A percentile compares a stretch with the other conserved stretches of the same genome.
Evolutionary conservation across 92 coral and sea anemone genomes (phyloP).

Genomic region (Diadumene lineata): DNA sequence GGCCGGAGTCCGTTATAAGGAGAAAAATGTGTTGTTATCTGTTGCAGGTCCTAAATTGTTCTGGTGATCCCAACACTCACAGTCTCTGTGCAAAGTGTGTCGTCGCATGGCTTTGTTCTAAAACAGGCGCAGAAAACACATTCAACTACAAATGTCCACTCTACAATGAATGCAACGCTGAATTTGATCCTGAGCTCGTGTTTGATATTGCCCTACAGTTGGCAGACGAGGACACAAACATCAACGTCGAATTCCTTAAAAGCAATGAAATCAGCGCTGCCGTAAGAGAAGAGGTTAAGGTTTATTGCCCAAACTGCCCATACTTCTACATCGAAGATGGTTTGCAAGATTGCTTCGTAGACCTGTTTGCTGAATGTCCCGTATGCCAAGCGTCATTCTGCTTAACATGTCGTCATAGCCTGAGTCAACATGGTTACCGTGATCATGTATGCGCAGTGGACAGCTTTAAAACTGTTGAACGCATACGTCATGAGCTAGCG

Average conservation of each 20-base stretch:
- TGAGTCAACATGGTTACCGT: conserved; percentile 41
- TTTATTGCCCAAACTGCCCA: conserved; percentile 50
- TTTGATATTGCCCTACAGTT: conserved; percentile 16
- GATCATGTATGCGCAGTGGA: conserved; percentile 46
- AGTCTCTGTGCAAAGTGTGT: conserved; percentile 22
- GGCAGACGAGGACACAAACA: neutral
- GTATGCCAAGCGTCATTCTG: conserved; percentile 33
- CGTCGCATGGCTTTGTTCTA: conserved; percentile 18
- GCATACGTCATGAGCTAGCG: conserved; percentile 11
- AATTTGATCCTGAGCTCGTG: conserved; percentile 20
- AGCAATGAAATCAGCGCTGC: conserved; percentile 26
- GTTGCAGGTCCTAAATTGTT: conserved; percentile 21
- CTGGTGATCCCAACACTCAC: neutral
- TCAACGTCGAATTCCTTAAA: neutral
- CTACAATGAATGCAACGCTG: conserved; percentile 18
- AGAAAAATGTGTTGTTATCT: neutral
- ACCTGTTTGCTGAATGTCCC: conserved; percentile 45
- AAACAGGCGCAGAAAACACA: neutral
- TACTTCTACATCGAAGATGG: conserved; percentile 14
- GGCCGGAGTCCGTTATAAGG: no score
- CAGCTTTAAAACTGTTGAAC: neutral
- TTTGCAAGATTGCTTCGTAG: conserved; percentile 10
- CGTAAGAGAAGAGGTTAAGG: neutral
- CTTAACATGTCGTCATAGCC: conserved; percentile 48
- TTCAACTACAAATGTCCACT: conserved; percentile 36